Evolutionary conservation across 2,888 invertebrate genomes (phyloP), one percentile per base, ranked within the genome.

Genomic region (Rhimphoctona megacephalus): DNA sequence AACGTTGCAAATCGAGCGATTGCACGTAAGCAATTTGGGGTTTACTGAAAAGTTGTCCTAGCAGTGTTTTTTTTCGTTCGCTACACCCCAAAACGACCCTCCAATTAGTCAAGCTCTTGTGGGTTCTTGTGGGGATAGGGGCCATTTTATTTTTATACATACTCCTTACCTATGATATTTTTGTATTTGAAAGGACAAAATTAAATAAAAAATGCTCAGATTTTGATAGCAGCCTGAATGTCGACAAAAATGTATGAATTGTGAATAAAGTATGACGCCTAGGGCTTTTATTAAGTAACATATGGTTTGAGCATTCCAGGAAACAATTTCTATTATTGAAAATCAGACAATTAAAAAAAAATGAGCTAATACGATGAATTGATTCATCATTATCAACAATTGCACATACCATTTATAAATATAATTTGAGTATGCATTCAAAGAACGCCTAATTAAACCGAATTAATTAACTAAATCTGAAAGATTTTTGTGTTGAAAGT

Each of bases 1-100:
- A 80, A 25, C 36, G 77, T 78, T 78, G 73, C 77, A 73, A 78
- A 83, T 77, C 73, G 77, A 66, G 43, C 77, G 33, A 69, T 30
- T 30, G 43, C 76, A 81, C 66, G 78, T 61, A 52, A 79, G 43
- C 61, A n/a, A 39, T 52, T 61, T 39, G 36, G 49, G 49, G 11
- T 25, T 67, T 67, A 36, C 49, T 36, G 30, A 33, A 61, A 61
- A 74, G 11, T 73, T 54, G 73, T 22, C n/a, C n/a, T 17, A 36
- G 8, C 61, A 30, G 30, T 30, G 6, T 57, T 33, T 73, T 74
- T 73, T 61, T 74, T 74, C 22, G 43, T n/a, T 61, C 14, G 39
- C 61, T 25, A 61, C 61, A 30, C 61, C 30, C 30, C 30, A 8
- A 46, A 25, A 70, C 49, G 30, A 49, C 30, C 46, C 30, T 61